Base-by-base conservation (phyloP, 2,113 vertebrate species). In the Muntiacus muntjak region DNA sequence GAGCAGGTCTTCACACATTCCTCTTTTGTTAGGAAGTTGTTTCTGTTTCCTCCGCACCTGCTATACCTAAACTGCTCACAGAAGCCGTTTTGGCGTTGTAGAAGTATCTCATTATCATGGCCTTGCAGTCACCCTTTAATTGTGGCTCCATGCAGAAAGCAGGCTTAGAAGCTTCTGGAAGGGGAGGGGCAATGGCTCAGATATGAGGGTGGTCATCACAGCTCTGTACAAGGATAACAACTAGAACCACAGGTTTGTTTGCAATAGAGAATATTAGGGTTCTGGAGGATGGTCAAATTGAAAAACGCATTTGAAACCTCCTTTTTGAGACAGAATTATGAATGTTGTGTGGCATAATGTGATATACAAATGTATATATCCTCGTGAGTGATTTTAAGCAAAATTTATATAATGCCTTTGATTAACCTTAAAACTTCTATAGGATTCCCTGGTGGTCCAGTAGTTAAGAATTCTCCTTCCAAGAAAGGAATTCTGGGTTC, bases 61-160 rank as follows among this genome's bases (percentile, higher is more conserved):
- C 52, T 10, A 0, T 36, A 81, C 0, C 1, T 1, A 10, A 91
- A 62, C 11, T 0, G 30, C 19, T 43, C 12, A 17, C 94, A 82
- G 25, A 43, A 40, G 23, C 40, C 3, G 40, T 8, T 7, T 26
- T 23, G 2, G 36, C 1, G 0, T 47, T 36, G 23, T 28, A 43
- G 81, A 67, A 47, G 9, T n/a, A 81, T 6, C 45, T n/a, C 25
- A 15, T 14, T 43, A 78, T 15, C 23, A 4, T 0, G 25, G 12
- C 1, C 40, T 45, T 78, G 40, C 40, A 78, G 40, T 26, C 40
- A 16, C 74, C 74, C 0, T 3, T 78, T 43, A 26, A 43, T 45
- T 16, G 26, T 28, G 40, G 23, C 43, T 55, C n/a, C n/a, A 82
- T 36, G 64, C 36, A 87, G 45, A 76, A 83, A 47, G 62, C 7